Evolutionary conservation across 2,113 vertebrate species (phyloP).

Genomic region (Nerophis lumbriciformis): DNA sequence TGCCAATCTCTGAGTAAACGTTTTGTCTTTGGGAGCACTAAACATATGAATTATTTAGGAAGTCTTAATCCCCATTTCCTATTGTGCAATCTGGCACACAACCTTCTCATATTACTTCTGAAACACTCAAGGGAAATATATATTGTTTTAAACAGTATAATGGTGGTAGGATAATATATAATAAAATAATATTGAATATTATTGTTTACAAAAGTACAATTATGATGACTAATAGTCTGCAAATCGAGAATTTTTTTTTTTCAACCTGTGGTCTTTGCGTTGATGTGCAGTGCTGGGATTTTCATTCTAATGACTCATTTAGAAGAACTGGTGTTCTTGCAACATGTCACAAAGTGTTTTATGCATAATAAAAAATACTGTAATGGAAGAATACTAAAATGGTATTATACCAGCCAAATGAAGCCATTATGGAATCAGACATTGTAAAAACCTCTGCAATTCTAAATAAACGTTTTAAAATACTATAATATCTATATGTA

Average conservation of each 20-base stretch:
- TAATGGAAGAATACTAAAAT: conserved; percentile 10
- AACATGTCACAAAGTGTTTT: conserved; percentile 19
- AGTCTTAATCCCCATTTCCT: not conserved
- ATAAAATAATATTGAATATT: no score
- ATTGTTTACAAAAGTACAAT: no score
- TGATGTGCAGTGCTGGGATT: conserved; percentile 4
- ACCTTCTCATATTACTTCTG: no score
- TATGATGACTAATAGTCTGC: no score
- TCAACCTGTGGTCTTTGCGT: not conserved
- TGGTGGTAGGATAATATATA: no score
- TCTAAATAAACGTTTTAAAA: conserved; percentile 9
- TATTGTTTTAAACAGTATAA: no score
- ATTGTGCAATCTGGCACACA: not conserved
- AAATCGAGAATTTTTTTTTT: not conserved
- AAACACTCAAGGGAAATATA: no score
- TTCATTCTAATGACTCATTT: conserved; percentile 11
- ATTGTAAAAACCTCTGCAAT: not conserved
- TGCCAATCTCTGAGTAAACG: not conserved
- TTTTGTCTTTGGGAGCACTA: conserved; percentile 6
- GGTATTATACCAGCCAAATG: conserved; percentile 1
- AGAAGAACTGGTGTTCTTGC: conserved; percentile 16
- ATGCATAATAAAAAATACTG: conserved; percentile 12
- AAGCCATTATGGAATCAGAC: conserved; percentile 13
- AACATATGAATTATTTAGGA: conserved; percentile 14
- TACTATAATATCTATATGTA: conserved; percentile 7